Percentiles rank a stretch among this genome's conserved stretches.
Evolutionary conservation across 1,140 invertebrate genomes (phyloP).

Genomic region (Macrobrachium rosenbergii): DNA sequence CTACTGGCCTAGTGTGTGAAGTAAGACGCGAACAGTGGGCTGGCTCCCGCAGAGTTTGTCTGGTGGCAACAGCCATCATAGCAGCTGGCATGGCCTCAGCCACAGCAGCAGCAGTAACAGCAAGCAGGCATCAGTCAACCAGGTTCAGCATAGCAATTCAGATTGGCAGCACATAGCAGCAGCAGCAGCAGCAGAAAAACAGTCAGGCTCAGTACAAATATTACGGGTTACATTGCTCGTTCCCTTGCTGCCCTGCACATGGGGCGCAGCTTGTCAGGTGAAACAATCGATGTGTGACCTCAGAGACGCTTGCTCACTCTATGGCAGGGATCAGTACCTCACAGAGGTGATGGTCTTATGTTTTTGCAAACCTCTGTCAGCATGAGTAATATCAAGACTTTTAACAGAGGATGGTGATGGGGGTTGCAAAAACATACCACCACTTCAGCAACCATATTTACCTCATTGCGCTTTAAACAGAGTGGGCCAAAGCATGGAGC

Average conservation of each 20-base stretch:
- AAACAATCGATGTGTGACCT: constrained; percentile 65
- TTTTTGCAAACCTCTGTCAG: constrained; percentile 32
- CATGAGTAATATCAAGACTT: constrained; percentile 34
- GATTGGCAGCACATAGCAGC: constrained; percentile 56
- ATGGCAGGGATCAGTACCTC: constrained; percentile 65
- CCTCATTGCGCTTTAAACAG: constrained; percentile 66
- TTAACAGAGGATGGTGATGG: constrained; percentile 35
- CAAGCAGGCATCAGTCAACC: constrained; percentile 60
- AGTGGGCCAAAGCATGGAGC: constrained; percentile 47
- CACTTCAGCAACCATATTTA: constrained; percentile 55
- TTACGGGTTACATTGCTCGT: constrained; percentile 65
- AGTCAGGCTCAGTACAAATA: constrained; percentile 66
- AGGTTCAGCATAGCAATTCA: constrained; percentile 63
- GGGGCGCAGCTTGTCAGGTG: constrained; percentile 63
- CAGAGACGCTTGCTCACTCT: constrained; percentile 62
- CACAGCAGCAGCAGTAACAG: constrained; percentile 56
- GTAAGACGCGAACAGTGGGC: constrained; percentile 30
- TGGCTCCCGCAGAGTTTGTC: constrained; percentile 44
- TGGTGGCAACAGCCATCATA: constrained; percentile 48
- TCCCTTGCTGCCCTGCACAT: constrained; percentile 63
- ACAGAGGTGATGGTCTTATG: constrained; percentile 44
- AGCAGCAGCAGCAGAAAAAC: constrained; percentile 59
- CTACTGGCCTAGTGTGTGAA: constrained; percentile 38
- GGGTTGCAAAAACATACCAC: constrained; percentile 32
- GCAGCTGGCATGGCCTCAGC: constrained; percentile 57